Evolutionary conservation across 2,797 vertebrate species (phyloP).

Genomic region (Podarcis siculus): DNA sequence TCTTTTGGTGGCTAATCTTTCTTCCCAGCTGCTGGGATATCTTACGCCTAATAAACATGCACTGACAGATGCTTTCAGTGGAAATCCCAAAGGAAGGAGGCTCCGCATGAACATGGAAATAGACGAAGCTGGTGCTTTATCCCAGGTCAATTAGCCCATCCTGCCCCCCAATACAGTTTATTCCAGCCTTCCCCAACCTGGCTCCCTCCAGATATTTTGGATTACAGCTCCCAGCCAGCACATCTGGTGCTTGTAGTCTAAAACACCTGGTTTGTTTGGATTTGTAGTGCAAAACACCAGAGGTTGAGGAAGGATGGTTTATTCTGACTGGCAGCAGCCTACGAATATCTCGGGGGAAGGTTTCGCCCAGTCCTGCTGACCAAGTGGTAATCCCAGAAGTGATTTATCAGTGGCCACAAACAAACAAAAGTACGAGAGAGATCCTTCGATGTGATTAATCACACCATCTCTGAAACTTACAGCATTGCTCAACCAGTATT

Average conservation of each 20-base stretch:
- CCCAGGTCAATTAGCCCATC: neutral
- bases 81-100: neutral
- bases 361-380: neutral
- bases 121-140: neutral
- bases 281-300: no score
- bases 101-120: neutral
- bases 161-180: neutral
- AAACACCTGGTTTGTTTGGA: no score
- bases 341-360: neutral
- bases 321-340: no score
- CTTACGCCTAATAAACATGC: neutral
- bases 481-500: neutral
- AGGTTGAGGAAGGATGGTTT: neutral
- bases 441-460: no score
- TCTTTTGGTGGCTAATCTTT: neutral
- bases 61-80: neutral
- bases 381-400: neutral
- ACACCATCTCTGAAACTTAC: neutral
- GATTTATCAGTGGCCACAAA: no score
- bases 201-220: neutral
- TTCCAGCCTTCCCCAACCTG: neutral
- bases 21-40: neutral
- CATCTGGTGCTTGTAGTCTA: no score
- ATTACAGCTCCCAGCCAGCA: no score
- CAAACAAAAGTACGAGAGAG: no score